These are phyloP conservation scores for Stenoptilia bipunctidactyla DNA, from an alignment of 2,888 invertebrate species.

Conservation along the genomic window DNA sequence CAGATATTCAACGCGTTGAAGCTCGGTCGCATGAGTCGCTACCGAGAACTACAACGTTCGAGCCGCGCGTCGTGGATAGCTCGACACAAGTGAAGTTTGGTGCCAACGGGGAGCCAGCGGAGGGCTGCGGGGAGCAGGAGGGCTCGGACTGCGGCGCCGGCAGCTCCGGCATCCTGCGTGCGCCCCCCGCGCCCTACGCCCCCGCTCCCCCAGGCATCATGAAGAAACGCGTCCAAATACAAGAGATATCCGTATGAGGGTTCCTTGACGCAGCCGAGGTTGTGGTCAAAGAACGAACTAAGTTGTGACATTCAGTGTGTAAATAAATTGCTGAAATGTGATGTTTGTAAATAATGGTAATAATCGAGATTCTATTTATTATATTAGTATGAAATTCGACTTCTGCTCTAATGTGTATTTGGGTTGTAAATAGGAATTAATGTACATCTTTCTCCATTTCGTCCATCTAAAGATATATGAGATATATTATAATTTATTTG, in stretches of 20 bases:
- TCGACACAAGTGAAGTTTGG: conserved; percentile 66
- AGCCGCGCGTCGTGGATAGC: conserved; percentile 62
- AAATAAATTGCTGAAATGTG: conserved; percentile 5
- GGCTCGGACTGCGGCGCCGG: conserved; percentile 50
- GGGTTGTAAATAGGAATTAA: conserved; percentile 23
- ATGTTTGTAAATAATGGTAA: conserved; percentile 17
- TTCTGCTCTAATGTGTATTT: conserved; percentile 22
- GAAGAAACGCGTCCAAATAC: conserved; percentile 93
- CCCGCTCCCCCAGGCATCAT: conserved; percentile 81
- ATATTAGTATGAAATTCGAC: conserved; percentile 9
- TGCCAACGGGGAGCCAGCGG: conserved; percentile 48
- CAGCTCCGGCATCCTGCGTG: conserved; percentile 60
- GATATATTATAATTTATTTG: too few species aligned
- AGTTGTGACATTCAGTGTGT: conserved; percentile 42
- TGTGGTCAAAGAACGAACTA: conserved; percentile 58
- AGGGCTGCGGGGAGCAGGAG: conserved; percentile 52
- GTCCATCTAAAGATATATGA: neutral
- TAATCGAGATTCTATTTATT: conserved; percentile 8
- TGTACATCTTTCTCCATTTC: conserved; percentile 13
- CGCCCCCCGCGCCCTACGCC: conserved; percentile 43
- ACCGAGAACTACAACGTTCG: conserved; percentile 60
- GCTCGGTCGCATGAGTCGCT: conserved; percentile 29
- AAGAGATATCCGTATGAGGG: conserved; percentile 90
- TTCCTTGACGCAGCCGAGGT: conserved; percentile 50
- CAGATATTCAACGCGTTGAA: conserved; percentile 62